Percentiles rank a stretch among this genome's conserved stretches.
These are phyloP conservation scores for Brachypalpus laphriformis DNA, from an alignment of 2,888 invertebrate genomes.

Conservation along the genomic window DNA sequence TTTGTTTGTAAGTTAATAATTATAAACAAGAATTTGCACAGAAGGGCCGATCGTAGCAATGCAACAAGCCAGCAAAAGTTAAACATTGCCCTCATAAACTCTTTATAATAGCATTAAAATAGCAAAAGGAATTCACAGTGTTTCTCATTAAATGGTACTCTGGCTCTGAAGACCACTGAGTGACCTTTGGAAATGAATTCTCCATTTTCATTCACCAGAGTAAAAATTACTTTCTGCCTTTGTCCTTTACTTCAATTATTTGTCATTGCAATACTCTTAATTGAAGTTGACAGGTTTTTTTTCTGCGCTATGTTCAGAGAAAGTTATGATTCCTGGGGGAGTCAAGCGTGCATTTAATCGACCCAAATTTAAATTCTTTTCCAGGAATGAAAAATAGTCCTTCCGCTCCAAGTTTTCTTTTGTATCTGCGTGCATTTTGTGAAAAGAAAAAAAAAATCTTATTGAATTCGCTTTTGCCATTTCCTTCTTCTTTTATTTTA, in stretches of 20 bases:
- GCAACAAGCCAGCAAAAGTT: not conserved
- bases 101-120: not conserved
- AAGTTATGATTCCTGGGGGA: slow-evolving; percentile 44
- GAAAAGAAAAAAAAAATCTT: slow-evolving; percentile 1
- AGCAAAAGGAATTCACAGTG: not conserved
- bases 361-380: slow-evolving; percentile 48
- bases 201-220: not conserved
- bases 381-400: slow-evolving; percentile 30
- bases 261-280: slow-evolving; percentile 50
- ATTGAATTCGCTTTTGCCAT: slow-evolving; percentile 7
- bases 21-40: not conserved
- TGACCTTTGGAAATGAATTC: slow-evolving; percentile 35
- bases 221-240: not conserved
- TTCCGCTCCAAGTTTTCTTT: slow-evolving; percentile 44
- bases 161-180: not conserved
- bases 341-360: slow-evolving; percentile 51
- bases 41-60: not conserved
- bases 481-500: slow-evolving; percentile 21
- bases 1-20: not conserved
- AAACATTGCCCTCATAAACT: not conserved
- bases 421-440: slow-evolving; percentile 31
- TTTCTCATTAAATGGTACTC: slow-evolving; percentile 17
- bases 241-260: slow-evolving; percentile 42
- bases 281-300: slow-evolving; percentile 42
- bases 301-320: not conserved